Evolutionary conservation across 2,888 invertebrate species (phyloP), one percentile per base, ranked within the genome.

Genomic region (Tetranychus piercei): DNA sequence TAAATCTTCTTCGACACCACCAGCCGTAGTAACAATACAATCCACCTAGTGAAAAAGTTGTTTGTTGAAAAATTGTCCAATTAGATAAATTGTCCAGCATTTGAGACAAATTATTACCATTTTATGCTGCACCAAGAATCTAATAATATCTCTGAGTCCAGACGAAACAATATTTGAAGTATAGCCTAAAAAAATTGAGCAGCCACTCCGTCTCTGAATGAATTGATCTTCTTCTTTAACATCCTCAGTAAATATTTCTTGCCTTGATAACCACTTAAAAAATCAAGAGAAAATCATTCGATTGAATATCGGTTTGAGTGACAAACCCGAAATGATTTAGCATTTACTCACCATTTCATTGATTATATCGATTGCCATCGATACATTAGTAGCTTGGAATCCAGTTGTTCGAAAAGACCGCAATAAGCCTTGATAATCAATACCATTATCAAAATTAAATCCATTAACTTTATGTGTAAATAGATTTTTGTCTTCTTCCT

Each of bases 361-460:
- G 77, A 96, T 89, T 86, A 96, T 95, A 74, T 88, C 85, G 0
- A 97, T 88, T 0, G 95, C 94, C 80, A 88, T 84, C 0, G 93
- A 95, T 81, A 97, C 90, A 85, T 90, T 94, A 0, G 95, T 94
- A 0, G 97, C 95, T 85, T 99, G 99, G 83, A 99, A 97, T n/a
- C 99, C 99, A 23, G 90, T 90, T 75, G 86, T 85, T 45, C 86
- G 82, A 82, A 90, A 99, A 44, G 89, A 88, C 78, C 89, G 85
- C 70, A 99, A 85, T 74, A 99, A 83, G 80, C 88, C 87, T 78
- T 89, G 87, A 82, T 94, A 94, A 82, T 97, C 87, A 8, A 94
- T 83, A 71, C 95, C 91, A 79, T 88, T 84, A 82, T 93, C 93
- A 87, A 94, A 99, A 81, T 99, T 92, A 83, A 95, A 97, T 6